These are phyloP conservation scores for Thaleichthys pacificus DNA, from an alignment of 2,797 vertebrate genomes.

Conservation along the genomic window DNA sequence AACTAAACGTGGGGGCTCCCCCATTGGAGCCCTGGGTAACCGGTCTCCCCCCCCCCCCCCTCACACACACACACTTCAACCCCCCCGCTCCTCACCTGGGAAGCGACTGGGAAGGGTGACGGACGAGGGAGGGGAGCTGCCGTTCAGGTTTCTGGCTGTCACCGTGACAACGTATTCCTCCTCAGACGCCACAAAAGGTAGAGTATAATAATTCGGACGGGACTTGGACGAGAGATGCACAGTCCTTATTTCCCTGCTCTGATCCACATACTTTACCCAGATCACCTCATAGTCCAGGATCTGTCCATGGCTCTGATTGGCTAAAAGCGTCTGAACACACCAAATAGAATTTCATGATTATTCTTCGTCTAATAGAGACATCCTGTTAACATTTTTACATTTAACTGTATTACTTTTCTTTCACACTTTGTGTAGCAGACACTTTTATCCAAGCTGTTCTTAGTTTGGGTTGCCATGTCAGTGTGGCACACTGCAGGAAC, in stretches of 20 bases:
- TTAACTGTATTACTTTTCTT: too few relatives aligned
- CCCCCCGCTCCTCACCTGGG: conserved; percentile 46
- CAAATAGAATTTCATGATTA: neutral
- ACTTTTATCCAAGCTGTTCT: too few relatives aligned
- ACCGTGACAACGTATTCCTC: conserved; percentile 45
- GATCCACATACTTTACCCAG: conserved; percentile 24
- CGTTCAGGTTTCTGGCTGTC: conserved; percentile 56
- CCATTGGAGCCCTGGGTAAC: too few relatives aligned
- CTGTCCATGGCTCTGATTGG: conserved; percentile 62
- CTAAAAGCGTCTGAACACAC: conserved; percentile 41
- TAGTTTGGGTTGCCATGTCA: too few relatives aligned
- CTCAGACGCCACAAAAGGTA: conserved; percentile 22
- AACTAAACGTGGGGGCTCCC: too few relatives aligned
- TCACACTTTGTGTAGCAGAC: too few relatives aligned
- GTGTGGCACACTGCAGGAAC: neutral
- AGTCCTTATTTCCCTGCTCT: neutral
- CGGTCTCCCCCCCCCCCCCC: too few relatives aligned
- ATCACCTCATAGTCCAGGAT: conserved; percentile 61
- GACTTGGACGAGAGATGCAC: neutral
- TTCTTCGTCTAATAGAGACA: neutral
- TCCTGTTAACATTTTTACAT: too few relatives aligned
- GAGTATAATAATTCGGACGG: neutral
- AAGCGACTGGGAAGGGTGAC: conserved; percentile 35
- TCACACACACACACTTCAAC: too few relatives aligned
- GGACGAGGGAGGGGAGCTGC: conserved; percentile 57